Evolutionary conservation across 2,797 vertebrate genomes (phyloP), one percentile per base, ranked within the genome.

Genomic region (Sciaenops ocellatus): DNA sequence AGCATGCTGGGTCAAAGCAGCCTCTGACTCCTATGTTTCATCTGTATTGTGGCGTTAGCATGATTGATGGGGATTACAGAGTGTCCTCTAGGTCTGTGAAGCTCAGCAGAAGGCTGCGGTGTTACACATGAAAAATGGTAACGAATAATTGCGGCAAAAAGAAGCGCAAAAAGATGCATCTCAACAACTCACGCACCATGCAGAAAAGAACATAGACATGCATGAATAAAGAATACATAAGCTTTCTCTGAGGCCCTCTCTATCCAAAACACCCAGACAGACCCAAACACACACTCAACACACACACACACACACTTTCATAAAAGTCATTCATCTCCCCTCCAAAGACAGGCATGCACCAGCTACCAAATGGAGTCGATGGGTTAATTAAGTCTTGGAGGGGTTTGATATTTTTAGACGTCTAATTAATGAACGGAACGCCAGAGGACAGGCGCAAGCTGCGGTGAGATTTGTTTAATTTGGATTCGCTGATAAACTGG

Each of bases 371-470:
- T 84, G 71, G 86, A 94, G 92, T 92, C 88, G 83, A 92, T 86
- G 93, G 94, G 95, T 95, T 96, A 95, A 96, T 96, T 95, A 95
- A 94, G 93, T 95, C 93, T 96, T 94, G 92, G 87, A 95, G 95
- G 94, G 93, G 85, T 94, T 94, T 92, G 94, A 90, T 95, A 95
- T 96, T 95, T 96, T 95, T 95, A 94, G 94, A 93, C 82, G 69
- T 94, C 92, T 95, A 95, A 95, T 95, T 96, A 95, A 94, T 91
- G 89, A 90, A 93, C 15, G 42, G 84, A 93, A 90, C 59, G 86
- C 93, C 80, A 71, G 91, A 93, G 92, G 94, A 94, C 81, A 82
- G 90, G 83, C 76, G 13, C 91, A 94, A 93, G 93, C 93, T 94
- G 93, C 90, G 91, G 87, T 74, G 87, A 93, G 87, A 91, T 94